Conservation (phyloP, 2,888 invertebrate species). For the Loripinus fragilis region DNA sequence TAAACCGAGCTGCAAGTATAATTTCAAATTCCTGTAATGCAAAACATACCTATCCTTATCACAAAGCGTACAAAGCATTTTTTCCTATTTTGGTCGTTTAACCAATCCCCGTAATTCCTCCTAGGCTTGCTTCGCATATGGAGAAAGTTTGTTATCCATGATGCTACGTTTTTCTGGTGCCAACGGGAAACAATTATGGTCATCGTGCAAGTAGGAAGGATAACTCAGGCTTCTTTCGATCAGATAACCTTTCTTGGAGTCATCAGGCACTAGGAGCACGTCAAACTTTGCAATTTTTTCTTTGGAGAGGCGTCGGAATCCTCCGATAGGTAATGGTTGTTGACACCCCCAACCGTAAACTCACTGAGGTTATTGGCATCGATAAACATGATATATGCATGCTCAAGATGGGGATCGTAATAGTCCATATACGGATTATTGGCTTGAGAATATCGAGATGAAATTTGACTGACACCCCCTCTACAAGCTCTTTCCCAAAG, state of each 20-base stretch:
- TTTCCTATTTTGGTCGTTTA: conserved; percentile 6
- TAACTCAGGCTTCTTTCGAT: conserved; percentile 84
- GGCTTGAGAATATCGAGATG: conserved; percentile 53
- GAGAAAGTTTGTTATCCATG: background rate
- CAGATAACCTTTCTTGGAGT: conserved; percentile 72
- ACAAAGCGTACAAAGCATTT: conserved; percentile 16
- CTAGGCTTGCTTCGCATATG: background rate
- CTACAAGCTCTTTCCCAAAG: conserved; percentile 57
- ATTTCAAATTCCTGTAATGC: conserved; percentile 7
- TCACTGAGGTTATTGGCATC: conserved; percentile 36
- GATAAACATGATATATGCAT: conserved; percentile 17
- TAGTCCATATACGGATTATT: conserved; percentile 70
- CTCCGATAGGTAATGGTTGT: conserved; percentile 65
- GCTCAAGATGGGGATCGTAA: conserved; percentile 1
- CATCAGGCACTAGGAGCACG: conserved; percentile 35
- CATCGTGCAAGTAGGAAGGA: conserved; percentile 78
- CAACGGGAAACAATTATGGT: conserved; percentile 77
- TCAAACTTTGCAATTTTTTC: conserved; percentile 1
- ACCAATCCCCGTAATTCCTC: background rate
- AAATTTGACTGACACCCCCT: conserved; percentile 58
- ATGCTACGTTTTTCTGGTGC: background rate
- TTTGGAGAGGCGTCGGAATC: conserved; percentile 48
- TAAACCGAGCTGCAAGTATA: conserved; percentile 17
- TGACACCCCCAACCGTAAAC: conserved; percentile 58
- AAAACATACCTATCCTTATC: conserved; percentile 12